Percentiles rank a stretch among this genome's conserved stretches.
These are phyloP conservation scores for Archocentrus centrarchus DNA, from an alignment of 2,113 vertebrate species.

Conservation along the genomic window DNA sequence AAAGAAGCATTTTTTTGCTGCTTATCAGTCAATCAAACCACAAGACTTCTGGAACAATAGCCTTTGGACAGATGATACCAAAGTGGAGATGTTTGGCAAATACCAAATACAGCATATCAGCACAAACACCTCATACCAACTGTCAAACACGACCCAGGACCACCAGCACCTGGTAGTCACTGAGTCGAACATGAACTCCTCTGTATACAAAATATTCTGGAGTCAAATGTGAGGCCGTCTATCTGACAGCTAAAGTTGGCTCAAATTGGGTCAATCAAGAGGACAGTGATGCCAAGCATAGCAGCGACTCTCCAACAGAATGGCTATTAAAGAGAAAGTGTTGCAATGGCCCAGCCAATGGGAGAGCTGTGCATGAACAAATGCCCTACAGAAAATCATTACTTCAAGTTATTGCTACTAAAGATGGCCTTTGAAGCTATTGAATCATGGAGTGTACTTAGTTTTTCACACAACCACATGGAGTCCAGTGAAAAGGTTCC, in stretches of 20 bases:
- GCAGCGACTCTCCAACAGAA: no score
- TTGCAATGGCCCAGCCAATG: not conserved
- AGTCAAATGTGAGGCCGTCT: fast-evolving
- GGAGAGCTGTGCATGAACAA: no score
- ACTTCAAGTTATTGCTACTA: no score
- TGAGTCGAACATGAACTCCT: not conserved
- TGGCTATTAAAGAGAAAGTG: fast-evolving
- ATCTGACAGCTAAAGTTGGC: no score
- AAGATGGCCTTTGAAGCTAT: no score
- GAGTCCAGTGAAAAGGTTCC: no score
- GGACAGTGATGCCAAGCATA: no score
- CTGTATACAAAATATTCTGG: not conserved
- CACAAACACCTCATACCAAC: fast-evolving
- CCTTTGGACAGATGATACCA: not conserved
- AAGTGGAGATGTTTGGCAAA: not conserved
- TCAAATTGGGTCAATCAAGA: no score
- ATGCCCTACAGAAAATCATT: no score
- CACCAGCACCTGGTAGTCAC: not conserved
- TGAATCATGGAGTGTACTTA: no score
- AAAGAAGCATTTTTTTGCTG: not conserved
- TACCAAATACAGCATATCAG: not conserved
- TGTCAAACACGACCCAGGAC: not conserved
- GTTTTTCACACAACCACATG: no score
- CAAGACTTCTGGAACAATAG: fast-evolving
- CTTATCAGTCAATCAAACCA: not conserved